Evolutionary conservation across 2,888 invertebrate genomes (phyloP).

Genomic region (Hydropsyche betteni): DNA sequence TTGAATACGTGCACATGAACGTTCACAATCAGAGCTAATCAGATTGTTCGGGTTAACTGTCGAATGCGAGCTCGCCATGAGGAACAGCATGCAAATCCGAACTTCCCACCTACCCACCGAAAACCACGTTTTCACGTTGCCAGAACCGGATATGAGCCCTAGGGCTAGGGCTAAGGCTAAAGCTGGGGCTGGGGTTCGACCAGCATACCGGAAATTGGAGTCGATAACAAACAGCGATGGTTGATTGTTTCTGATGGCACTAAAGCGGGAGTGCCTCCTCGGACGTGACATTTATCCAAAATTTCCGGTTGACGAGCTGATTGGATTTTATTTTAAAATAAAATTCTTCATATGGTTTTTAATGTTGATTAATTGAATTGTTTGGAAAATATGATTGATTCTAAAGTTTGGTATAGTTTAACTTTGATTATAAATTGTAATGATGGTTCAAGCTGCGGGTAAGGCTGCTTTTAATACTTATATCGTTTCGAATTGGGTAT

Average conservation of each 20-base stretch:
- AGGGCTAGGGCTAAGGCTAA: constrained; percentile 2
- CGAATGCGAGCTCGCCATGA: not conserved
- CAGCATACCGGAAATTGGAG: constrained; percentile 35
- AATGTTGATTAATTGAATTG: no score
- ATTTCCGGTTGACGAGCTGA: not conserved
- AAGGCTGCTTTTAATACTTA: no score
- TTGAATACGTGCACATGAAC: not conserved
- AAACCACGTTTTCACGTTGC: not conserved
- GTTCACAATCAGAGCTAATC: not conserved
- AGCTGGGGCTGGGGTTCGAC: not conserved
- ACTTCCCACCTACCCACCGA: no score
- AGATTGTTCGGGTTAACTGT: not conserved
- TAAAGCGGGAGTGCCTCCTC: not conserved
- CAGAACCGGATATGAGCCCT: constrained; percentile 28
- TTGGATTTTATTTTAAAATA: no score
- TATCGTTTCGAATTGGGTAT: no score
- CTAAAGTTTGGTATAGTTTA: no score
- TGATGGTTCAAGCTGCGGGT: no score
- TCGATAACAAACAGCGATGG: constrained; percentile 34
- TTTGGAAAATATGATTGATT: no score
- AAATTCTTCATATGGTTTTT: no score
- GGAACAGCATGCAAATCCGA: no score
- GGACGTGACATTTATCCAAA: not conserved
- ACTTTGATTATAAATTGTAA: no score
- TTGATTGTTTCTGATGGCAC: constrained; percentile 36